These are phyloP conservation scores for Tragelaphus oryx DNA, from an alignment of 2,797 vertebrate genomes.

Conservation along the genomic window DNA sequence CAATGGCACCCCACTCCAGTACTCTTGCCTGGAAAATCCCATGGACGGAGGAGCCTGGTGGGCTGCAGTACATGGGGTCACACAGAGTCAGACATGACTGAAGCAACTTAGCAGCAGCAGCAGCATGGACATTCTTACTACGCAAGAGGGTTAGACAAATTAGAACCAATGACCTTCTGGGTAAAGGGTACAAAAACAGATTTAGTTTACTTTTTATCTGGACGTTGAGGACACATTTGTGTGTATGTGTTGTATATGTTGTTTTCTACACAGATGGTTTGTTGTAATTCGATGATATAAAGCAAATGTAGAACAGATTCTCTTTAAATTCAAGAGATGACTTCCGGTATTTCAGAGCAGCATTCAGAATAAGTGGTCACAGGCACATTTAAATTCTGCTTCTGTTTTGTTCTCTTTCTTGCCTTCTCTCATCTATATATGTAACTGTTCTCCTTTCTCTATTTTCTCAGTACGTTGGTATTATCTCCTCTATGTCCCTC, in stretches of 20 bases:
- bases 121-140: not conserved
- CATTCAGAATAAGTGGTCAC: not conserved
- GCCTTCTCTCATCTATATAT: not conserved
- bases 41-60: too few relatives aligned
- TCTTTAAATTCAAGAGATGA: not conserved
- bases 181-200: not conserved
- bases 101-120: too few relatives aligned
- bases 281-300: not conserved
- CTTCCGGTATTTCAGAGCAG: not conserved
- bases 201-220: not conserved
- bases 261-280: not conserved
- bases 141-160: not conserved
- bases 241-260: not conserved
- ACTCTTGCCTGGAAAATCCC: too few relatives aligned
- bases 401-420: conserved; percentile 1
- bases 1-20: too few relatives aligned
- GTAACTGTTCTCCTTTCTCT: conserved; percentile 10
- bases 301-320: not conserved
- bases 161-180: not conserved
- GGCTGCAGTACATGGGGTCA: too few relatives aligned
- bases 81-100: too few relatives aligned
- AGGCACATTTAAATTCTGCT: not conserved
- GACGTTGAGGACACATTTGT: not conserved
- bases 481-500: conserved; percentile 29
- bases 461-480: conserved; percentile 21